Conservation (phyloP, 2,888 invertebrate species). For the Mongoloraphidia duomilia region DNA sequence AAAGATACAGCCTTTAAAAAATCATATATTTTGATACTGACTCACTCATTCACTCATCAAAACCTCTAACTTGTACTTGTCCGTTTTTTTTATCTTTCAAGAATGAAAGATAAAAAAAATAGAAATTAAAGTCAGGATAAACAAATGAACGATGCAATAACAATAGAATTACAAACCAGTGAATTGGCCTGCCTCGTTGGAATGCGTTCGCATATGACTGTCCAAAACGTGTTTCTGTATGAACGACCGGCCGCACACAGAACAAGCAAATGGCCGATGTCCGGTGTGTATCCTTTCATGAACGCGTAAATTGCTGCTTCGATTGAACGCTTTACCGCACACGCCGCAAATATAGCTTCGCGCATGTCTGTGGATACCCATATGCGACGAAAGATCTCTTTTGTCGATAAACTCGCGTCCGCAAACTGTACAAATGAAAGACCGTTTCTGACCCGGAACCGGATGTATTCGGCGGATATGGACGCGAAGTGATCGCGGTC, state of each 20-base stretch:
- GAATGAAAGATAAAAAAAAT: too few species aligned
- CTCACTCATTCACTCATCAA: too few species aligned
- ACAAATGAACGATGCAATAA: too few species aligned
- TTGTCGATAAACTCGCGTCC: neutral
- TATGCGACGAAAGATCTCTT: constrained; percentile 5
- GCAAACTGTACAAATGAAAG: neutral
- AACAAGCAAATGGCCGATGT: constrained; percentile 8
- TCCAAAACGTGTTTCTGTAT: constrained; percentile 11
- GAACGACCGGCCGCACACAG: constrained; percentile 7
- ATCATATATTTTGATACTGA: too few species aligned
- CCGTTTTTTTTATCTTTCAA: too few species aligned
- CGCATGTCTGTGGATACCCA: constrained; percentile 8
- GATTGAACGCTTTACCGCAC: constrained; percentile 10
- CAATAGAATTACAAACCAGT: too few species aligned
- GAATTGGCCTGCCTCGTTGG: too few species aligned
- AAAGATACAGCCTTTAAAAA: too few species aligned
- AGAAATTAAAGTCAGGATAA: too few species aligned
- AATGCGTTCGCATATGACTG: constrained; percentile 9
- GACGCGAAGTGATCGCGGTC: constrained; percentile 7
- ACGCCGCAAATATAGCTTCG: constrained; percentile 8
- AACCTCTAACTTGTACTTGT: too few species aligned
- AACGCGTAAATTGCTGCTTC: constrained; percentile 10
- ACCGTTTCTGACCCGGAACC: neutral
- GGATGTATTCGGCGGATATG: constrained; percentile 10
- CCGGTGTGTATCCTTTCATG: constrained; percentile 10